Evolutionary conservation across 2,888 invertebrate species (phyloP), one percentile per base, ranked within the genome.

Genomic region (Torymus aiolomorphi): DNA sequence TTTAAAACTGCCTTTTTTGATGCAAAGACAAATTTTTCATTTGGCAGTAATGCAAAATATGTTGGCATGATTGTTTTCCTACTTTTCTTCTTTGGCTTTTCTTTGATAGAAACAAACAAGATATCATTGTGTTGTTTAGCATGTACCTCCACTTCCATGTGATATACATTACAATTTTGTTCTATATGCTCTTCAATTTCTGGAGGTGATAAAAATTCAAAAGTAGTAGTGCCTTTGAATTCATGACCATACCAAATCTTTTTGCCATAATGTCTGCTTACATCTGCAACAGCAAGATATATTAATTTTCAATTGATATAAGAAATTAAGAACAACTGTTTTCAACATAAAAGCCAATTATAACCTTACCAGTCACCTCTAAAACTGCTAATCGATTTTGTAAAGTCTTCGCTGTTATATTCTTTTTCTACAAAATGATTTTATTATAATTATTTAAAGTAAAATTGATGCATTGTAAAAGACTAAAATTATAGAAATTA

Each of bases 21-120:
- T 49, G 84, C 86, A 62, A 89, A 89, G 57, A 89, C 84, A 82
- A 86, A 86, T 0, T 84, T 86, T 52, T 87, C 84, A 8, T 82
- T 85, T 14, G 82, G n/a, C 16, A 86, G 84, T 10, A 88, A 63
- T n/a, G 88, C 87, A 70, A 88, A 86, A 76, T 78, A 85, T 8
- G 75, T 61, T 10, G 87, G 80, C 11, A 31, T 12, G n/a, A 24
- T 11, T 20, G 20, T 20, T 18, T 78, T 82, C 13, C 5, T 49
- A 57, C 51, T 65, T 57, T 81, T 80, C 8, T 49, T 81, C n/a
- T 49, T 71, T 20, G 73, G 75, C 31, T 75, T 83, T 14, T 85
- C 80, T 59, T 73, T 83, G 13, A 89, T 70, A 24, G 82, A 84
- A 16, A 88, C 4, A 69, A 84, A 89, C 20, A 82, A 85, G 51